phyloP scores from a whole-genome alignment of 2,797 vertebrate genomes.

The Florisuga fusca region DNA sequence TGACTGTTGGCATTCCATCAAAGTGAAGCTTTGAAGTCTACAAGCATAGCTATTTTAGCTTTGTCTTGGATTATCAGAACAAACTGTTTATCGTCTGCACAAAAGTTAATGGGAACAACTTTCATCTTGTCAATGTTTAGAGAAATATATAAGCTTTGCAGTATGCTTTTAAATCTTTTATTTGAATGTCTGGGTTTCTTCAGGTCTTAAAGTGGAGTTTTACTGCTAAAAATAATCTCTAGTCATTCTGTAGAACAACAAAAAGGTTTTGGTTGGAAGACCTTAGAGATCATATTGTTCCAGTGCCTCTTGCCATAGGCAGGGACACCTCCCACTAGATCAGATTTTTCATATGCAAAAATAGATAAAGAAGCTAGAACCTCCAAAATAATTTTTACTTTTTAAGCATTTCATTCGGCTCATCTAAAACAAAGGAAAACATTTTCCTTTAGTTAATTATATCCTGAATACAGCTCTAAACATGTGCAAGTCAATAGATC shows the following conservation, averaged over 20 bases:
- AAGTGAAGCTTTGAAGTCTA: conserved; percentile 22
- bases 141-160: background rate
- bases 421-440: background rate
- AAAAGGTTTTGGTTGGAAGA: background rate
- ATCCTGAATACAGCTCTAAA: background rate
- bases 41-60: conserved; percentile 19
- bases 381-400: background rate
- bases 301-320: too few relatives aligned
- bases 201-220: background rate
- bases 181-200: background rate
- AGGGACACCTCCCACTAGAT: too few relatives aligned
- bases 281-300: too few relatives aligned
- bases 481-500: background rate
- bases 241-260: background rate
- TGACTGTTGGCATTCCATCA: conserved; percentile 47
- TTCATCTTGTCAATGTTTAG: background rate
- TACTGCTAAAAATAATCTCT: background rate
- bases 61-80: conserved; percentile 20
- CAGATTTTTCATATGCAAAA: background rate
- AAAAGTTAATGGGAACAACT: background rate
- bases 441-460: background rate
- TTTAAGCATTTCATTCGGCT: background rate
- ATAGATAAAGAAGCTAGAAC: background rate
- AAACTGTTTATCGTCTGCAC: background rate
- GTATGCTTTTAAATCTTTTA: background rate